phyloP scores from a whole-genome alignment of 2,888 invertebrate genomes.

The Hirudinaria manillensis region DNA sequence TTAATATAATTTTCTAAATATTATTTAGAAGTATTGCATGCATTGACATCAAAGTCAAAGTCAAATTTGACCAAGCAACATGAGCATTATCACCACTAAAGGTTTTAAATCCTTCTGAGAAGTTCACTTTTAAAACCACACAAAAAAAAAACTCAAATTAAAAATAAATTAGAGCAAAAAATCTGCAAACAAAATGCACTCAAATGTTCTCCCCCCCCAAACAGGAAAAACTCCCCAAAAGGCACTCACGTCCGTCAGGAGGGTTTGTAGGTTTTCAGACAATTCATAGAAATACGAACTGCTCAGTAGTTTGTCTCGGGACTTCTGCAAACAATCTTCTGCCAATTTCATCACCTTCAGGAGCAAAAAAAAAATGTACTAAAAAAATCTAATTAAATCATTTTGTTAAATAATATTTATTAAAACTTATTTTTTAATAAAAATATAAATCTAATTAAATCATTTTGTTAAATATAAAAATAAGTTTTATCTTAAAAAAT shows the following conservation, averaged over 20 bases:
- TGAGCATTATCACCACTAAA: too few relatives aligned
- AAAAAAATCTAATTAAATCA: not conserved
- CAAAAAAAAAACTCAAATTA: too few relatives aligned
- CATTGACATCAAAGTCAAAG: too few relatives aligned
- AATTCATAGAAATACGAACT: conserved; percentile 95
- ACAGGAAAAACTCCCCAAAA: too few relatives aligned
- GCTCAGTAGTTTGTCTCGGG: conserved; percentile 86
- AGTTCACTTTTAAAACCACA: too few relatives aligned
- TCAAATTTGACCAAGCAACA: too few relatives aligned
- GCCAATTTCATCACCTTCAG: conserved; percentile 84
- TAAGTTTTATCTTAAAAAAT: not conserved
- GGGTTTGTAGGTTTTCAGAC: conserved; percentile 89
- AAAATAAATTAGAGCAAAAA: too few relatives aligned
- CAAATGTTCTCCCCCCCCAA: too few relatives aligned
- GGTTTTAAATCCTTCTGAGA: too few relatives aligned
- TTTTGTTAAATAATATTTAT: not conserved
- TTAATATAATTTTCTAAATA: too few relatives aligned
- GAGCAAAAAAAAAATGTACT: conserved; percentile 42
- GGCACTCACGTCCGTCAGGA: conserved; percentile 74
- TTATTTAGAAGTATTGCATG: too few relatives aligned
- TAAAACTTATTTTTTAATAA: not conserved
- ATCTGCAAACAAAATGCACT: too few relatives aligned
- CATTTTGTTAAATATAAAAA: not conserved
- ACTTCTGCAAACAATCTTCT: conserved; percentile 88
- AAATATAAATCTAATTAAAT: not conserved